Evolutionary conservation across 2,888 invertebrate species (phyloP).

Genomic region (Parnassius orleans): DNA sequence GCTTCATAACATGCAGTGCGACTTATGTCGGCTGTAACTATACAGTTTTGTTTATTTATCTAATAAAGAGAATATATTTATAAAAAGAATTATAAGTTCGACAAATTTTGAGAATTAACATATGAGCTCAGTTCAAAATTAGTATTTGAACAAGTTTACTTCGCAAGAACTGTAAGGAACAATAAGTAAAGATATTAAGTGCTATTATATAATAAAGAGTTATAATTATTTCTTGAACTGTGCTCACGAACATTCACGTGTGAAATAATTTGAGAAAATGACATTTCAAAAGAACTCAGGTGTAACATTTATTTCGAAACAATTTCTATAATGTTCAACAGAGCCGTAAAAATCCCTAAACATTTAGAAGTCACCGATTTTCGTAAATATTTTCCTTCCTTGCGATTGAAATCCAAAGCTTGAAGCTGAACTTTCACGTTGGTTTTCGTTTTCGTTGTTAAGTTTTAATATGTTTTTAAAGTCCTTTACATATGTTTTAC

Average conservation of each 20-base stretch:
- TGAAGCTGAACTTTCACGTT: background rate
- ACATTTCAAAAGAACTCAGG: constrained; percentile 4
- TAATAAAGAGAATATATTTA: too few relatives aligned
- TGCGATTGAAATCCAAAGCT: constrained; percentile 9
- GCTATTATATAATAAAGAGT: too few relatives aligned
- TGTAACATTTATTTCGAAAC: background rate
- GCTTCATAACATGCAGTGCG: too few relatives aligned
- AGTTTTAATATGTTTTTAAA: constrained; percentile 15
- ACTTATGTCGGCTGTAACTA: too few relatives aligned
- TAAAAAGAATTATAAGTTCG: too few relatives aligned
- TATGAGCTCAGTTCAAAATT: too few relatives aligned
- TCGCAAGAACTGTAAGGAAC: constrained; percentile 7
- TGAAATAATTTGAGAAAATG: constrained; percentile 5
- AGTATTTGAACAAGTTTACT: background rate
- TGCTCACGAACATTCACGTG: background rate
- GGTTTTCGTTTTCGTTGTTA: constrained; percentile 12
- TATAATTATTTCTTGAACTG: too few relatives aligned
- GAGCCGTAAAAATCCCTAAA: background rate
- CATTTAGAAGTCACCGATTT: constrained; percentile 5
- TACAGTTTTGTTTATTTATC: too few relatives aligned
- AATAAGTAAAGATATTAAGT: constrained; percentile 9
- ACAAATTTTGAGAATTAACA: too few relatives aligned
- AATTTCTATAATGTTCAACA: too few relatives aligned
- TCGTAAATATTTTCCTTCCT: constrained; percentile 13
- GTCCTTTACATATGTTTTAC: constrained; percentile 38